Percentiles rank a stretch among this genome's conserved stretches.
phyloP scores from a whole-genome alignment of 2,113 vertebrate species.

The Pitta sordida region DNA sequence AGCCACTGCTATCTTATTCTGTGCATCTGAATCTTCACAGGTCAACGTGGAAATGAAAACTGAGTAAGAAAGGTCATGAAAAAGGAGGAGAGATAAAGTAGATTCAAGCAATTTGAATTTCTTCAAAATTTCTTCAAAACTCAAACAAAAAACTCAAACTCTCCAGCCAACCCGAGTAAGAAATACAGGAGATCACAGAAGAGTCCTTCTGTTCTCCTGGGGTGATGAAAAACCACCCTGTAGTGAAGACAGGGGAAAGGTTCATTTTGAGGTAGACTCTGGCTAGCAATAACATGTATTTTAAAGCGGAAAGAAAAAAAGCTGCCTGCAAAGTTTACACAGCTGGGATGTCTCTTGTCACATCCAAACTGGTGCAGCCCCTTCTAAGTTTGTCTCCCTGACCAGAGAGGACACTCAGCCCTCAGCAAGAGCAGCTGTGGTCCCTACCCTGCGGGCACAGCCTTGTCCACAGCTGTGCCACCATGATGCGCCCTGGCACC shows the following conservation, averaged over 20 bases:
- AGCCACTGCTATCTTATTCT: background rate
- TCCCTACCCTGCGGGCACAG: accelerated
- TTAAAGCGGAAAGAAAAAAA: background rate
- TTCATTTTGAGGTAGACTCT: background rate
- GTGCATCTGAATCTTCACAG: background rate
- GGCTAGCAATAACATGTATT: background rate
- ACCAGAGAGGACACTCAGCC: background rate
- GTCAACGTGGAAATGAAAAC: background rate
- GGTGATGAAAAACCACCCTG: background rate
- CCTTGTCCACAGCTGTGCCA: background rate
- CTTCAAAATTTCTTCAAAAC: background rate
- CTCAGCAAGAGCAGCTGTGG: background rate
- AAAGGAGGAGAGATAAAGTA: background rate
- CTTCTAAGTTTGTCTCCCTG: background rate
- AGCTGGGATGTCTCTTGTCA: slow-evolving; percentile 12
- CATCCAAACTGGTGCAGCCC: background rate
- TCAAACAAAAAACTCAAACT: background rate
- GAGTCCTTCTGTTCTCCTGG: background rate
- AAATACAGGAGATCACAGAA: background rate
- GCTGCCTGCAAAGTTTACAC: slow-evolving; percentile 20
- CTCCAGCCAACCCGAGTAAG: background rate
- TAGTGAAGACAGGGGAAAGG: background rate
- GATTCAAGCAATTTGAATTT: background rate
- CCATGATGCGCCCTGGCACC: too few relatives aligned
- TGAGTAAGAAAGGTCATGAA: background rate